Conservation (phyloP, 2,113 vertebrate species). For the Mionectes macconnelli region DNA sequence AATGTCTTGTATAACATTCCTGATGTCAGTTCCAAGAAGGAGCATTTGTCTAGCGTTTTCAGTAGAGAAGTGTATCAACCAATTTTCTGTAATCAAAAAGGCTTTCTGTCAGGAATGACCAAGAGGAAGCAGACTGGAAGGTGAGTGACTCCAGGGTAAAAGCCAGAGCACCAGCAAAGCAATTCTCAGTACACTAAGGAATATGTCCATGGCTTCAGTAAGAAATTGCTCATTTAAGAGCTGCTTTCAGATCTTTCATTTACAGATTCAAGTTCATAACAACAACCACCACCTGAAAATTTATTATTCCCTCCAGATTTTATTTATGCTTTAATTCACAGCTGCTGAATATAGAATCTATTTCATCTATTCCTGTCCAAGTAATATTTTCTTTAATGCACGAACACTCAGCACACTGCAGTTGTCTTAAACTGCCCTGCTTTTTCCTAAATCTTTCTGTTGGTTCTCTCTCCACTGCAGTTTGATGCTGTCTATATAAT, state of each 20-base stretch:
- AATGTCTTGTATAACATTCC: conserved; percentile 62
- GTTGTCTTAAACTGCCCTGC: not conserved
- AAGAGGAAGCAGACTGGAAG: conserved; percentile 9
- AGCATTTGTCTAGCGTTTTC: conserved; percentile 47
- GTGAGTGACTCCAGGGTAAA: not conserved
- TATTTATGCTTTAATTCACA: not conserved
- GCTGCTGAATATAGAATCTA: not conserved
- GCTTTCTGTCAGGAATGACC: not conserved
- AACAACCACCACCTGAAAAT: not conserved
- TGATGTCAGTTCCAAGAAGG: conserved; percentile 53
- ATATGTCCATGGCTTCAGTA: not conserved
- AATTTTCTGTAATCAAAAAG: conserved; percentile 35
- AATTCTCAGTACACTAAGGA: not conserved
- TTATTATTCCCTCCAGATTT: not conserved
- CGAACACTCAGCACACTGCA: not conserved
- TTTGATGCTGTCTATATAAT: not conserved
- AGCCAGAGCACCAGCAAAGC: conserved; percentile 18
- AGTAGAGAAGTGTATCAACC: conserved; percentile 21
- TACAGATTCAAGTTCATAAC: not conserved
- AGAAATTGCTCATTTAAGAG: not conserved
- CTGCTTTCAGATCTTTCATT: not conserved
- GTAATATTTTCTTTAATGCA: not conserved
- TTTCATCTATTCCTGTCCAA: not conserved
- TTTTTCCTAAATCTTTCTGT: not conserved
- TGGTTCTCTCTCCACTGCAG: not conserved